Evolutionary conservation across 1,140 invertebrate genomes (phyloP).

Genomic region (Bombus waltoni): DNA sequence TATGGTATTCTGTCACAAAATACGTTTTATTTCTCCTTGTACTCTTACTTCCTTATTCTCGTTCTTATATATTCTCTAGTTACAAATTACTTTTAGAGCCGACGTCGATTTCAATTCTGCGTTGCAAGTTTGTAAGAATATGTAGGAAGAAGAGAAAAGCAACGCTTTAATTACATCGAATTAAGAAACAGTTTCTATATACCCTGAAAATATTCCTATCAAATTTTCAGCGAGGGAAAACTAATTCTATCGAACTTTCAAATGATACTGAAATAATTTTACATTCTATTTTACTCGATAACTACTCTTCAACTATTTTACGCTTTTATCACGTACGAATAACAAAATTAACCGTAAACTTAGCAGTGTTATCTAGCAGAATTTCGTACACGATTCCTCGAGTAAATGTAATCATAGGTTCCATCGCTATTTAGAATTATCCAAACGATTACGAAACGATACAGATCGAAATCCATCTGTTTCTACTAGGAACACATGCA

Average conservation of each 20-base stretch:
- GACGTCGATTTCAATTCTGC: no score
- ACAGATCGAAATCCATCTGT: conserved; percentile 25
- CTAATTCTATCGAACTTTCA: neutral
- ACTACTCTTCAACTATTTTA: neutral
- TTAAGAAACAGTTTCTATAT: neutral
- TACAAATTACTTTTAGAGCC: neutral
- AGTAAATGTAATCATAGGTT: neutral
- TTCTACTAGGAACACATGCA: conserved; percentile 35
- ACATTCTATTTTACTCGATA: neutral
- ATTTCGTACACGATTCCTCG: neutral
- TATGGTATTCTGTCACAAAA: no score
- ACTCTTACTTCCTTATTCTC: neutral
- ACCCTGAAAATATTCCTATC: no score
- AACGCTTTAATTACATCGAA: neutral
- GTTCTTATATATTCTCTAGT: neutral
- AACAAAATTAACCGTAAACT: neutral
- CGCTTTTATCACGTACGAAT: neutral
- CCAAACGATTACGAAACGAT: neutral
- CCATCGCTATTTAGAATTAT: no score
- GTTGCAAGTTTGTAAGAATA: no score
- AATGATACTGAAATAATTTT: neutral
- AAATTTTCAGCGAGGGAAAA: neutral
- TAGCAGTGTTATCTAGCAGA: neutral
- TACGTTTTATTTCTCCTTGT: neutral
- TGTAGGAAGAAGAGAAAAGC: neutral